Conservation (phyloP, 1,140 invertebrate genomes). For the Pentalonia nigronervosa region DNA sequence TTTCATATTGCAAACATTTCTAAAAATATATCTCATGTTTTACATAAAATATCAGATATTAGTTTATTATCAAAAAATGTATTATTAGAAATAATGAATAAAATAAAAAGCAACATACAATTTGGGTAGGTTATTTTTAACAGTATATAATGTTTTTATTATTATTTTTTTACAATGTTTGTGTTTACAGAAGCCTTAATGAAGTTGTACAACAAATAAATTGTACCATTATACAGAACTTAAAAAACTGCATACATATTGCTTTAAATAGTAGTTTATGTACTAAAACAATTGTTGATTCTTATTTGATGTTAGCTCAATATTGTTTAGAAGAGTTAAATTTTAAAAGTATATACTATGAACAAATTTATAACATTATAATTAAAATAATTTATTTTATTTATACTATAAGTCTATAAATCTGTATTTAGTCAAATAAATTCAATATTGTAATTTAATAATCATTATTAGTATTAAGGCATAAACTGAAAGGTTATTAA, state of each 20-base stretch:
- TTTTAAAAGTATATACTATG: background rate
- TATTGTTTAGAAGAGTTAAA: slow-evolving; percentile 28
- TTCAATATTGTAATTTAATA: background rate
- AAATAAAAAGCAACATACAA: background rate
- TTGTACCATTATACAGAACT: background rate
- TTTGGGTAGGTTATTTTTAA: background rate
- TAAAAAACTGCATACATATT: background rate
- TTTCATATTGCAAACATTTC: slow-evolving; percentile 35
- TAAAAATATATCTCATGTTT: slow-evolving; percentile 14
- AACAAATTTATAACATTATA: background rate
- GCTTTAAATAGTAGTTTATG: background rate
- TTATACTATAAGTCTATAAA: background rate
- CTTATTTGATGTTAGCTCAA: slow-evolving; percentile 20
- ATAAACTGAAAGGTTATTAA: too few species aligned
- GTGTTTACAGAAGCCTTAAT: background rate
- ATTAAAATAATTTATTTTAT: background rate
- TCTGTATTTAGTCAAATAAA: background rate
- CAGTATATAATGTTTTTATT: background rate
- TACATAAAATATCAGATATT: background rate
- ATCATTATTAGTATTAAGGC: too few species aligned
- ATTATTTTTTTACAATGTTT: background rate
- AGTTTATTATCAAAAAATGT: background rate
- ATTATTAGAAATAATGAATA: background rate
- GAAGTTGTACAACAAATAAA: background rate
- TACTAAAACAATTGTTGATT: background rate